Evolutionary conservation across 30 jellyfish, hydroid and myxozoan genomes (phyloP), one percentile per base, ranked within the genome.

Genomic region (Clytia hemisphaerica): DNA sequence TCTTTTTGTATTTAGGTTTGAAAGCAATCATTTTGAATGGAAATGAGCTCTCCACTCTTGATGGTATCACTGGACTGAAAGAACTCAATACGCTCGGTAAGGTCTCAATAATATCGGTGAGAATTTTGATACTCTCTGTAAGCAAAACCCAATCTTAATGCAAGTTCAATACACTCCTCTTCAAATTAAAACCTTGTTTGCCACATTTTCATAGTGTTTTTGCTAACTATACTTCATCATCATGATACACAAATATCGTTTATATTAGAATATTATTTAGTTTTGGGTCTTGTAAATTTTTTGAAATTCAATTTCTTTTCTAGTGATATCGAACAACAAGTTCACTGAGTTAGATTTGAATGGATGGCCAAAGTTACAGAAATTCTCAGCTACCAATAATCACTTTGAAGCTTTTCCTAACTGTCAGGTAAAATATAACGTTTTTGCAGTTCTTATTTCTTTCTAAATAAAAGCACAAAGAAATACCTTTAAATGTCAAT

Each of bases 1-100:
- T 47, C 6, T 28, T 1, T 2, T 72, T 16, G 12, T 1, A 32
- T 70, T 5, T 53, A 84, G 95, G 61, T 37, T 50, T 84, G 58
- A 84, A 84, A 51, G 95, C 95, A 40, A 53, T 84, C 35, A 84
- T 84, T 6, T 48, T 84, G 55, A 84, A 84, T 77, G 70, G 76
- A 37, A 84, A 84, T 76, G 48, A 78, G 53, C 63, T 84, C 36
- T 32, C 38, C 57, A 64, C 69, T 16, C 63, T 60, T 2, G 75
- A 84, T 15, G 95, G 88, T 16, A 28, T 84, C 5, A 78, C 67
- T 34, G 50, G 31, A 47, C 77, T 84, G 2, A 49, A 70, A 6
- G 47, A 24, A 3, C 72, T 84, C 12, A 84, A 84, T 70, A 61
- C 95, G 15, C 77, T 84, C 26, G 88, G 95, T 84, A 44, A 44